Base-by-base conservation (phyloP, 2,888 invertebrate species). In the Dynastes maya region DNA sequence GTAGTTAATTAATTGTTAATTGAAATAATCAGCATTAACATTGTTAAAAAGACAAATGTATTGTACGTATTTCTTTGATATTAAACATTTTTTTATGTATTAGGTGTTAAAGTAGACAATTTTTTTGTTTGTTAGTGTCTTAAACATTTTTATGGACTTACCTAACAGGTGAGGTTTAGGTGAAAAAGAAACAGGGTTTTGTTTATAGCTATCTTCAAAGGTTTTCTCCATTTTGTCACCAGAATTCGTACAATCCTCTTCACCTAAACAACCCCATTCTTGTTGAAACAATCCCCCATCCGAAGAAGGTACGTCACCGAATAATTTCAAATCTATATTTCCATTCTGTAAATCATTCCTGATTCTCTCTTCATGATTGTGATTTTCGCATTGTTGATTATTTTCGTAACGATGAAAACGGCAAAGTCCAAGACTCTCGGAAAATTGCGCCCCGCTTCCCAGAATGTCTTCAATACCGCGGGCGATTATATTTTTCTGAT, bases 381-480 rank as follows among this genome's bases (percentile, higher is more conserved):
- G 67, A 29, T 27, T 13, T 4, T 29, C 29, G 68, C 27, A 68
- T 27, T 49, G 51, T 9, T 68, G 51, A 29, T 68, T 68, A 51
- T 58, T 58, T 3, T 72, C 72, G 37, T 29, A 55, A 29, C 72
- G 32, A 11, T 72, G 72, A 27, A 58, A 72, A 40, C 72, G 72
- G 2, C 40, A 58, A 3, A 72, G 8, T 2, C 53, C 40, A 2
- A 72, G 22, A 40, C 27, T 29, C 40, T 72, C 72, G 58, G 72
- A 40, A 16, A 61, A 72, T 22, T 72, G 72, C 4, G 58, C 40
- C 9, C 72, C n/a, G 13, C 45, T 51, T 2, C 72, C 77, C 53
- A 77, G 11, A 16, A 79, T 72, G 37, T 77, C 77, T 16, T 79
- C 79, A 32, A 79, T 77, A 51, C 79, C 71, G 16, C 79, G 76